A percentile compares a stretch with the other conserved stretches of the same genome.
These are phyloP conservation scores for Tenthredo mesomela DNA, from an alignment of 2,888 invertebrate genomes.

Conservation along the genomic window DNA sequence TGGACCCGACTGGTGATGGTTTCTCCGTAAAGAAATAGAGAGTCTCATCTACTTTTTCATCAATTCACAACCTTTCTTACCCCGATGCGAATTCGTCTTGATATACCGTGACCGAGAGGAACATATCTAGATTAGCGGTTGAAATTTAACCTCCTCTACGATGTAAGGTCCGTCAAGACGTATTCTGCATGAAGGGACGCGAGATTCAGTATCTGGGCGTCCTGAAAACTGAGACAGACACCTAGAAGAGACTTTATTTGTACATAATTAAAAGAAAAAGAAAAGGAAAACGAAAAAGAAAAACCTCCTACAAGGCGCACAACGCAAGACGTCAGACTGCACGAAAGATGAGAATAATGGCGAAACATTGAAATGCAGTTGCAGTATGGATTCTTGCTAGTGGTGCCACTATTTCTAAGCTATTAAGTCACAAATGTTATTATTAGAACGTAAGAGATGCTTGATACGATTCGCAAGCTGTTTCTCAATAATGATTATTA, in stretches of 20 bases:
- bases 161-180: background rate
- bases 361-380: background rate
- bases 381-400: background rate
- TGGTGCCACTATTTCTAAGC: conserved; percentile 18
- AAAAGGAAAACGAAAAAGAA: conserved; percentile 8
- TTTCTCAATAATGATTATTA: conserved; percentile 9
- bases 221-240: background rate
- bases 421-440: conserved; percentile 12
- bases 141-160: background rate
- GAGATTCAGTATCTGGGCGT: background rate
- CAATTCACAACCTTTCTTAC: background rate
- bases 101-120: conserved; percentile 15
- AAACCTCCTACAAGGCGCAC: background rate
- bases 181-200: background rate
- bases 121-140: background rate
- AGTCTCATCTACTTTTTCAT: conserved; percentile 61
- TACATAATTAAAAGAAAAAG: conserved; percentile 50
- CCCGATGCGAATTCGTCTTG: background rate
- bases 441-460: background rate
- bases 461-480: background rate
- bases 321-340: background rate
- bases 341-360: background rate
- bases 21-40: conserved; percentile 90
- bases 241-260: conserved; percentile 50
- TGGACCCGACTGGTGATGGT: conserved; percentile 96